Conservation (phyloP, 2,888 invertebrate species). For the Chymomyza fuscimana region DNA sequence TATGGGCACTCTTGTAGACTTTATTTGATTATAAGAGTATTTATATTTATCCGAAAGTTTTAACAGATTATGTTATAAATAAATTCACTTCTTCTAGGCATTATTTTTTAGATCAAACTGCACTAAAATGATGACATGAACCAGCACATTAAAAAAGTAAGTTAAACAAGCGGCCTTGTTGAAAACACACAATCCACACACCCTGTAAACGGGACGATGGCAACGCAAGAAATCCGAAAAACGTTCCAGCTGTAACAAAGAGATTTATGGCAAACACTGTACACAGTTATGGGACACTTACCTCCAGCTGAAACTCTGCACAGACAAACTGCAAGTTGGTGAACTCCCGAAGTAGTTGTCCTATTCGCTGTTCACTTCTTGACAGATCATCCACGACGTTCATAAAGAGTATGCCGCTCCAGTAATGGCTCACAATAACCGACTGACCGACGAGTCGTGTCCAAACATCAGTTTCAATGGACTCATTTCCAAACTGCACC, state of each 20-base stretch:
- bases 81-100: too few species aligned
- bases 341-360: conserved; percentile 45
- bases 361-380: conserved; percentile 46
- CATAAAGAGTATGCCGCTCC: conserved; percentile 35
- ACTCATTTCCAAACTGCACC: conserved; percentile 42
- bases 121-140: conserved; percentile 54
- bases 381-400: conserved; percentile 44
- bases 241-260: conserved; percentile 38
- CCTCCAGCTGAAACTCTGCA: conserved; percentile 41
- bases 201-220: conserved; percentile 42
- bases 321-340: conserved; percentile 23
- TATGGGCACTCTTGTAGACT: not conserved
- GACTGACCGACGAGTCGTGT: conserved; percentile 28
- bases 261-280: not conserved
- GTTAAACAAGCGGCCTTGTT: conserved; percentile 46
- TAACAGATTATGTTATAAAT: too few species aligned
- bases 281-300: conserved; percentile 18
- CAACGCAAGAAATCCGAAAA: conserved; percentile 29
- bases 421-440: conserved; percentile 27
- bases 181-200: conserved; percentile 39
- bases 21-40: not conserved
- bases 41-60: not conserved
- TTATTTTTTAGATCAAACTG: conserved; percentile 55
- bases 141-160: conserved; percentile 42
- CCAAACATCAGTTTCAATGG: conserved; percentile 24